Percentiles rank a stretch among this genome's conserved stretches.
Conservation (phyloP, 2,797 vertebrate species). For the Tachyglossus aculeatus region DNA sequence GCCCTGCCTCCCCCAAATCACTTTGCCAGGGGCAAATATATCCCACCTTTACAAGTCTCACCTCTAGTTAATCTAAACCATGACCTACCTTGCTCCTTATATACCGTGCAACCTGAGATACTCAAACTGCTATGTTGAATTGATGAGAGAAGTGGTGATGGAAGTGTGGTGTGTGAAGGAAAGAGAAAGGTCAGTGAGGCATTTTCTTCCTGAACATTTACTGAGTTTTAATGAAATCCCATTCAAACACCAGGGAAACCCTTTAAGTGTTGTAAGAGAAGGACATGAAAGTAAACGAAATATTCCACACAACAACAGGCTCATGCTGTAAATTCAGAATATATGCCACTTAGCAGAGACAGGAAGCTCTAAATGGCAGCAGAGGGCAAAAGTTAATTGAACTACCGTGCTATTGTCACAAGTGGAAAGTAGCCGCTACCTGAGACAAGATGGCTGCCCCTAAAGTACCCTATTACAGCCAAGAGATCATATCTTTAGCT, state of each 20-base stretch:
- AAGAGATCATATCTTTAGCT: slow-evolving; percentile 68
- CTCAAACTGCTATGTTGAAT: too few species aligned
- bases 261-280: not conserved
- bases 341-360: slow-evolving; percentile 56
- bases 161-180: too few species aligned
- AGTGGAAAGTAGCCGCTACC: slow-evolving; percentile 58
- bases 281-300: slow-evolving; percentile 7
- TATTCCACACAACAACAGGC: not conserved
- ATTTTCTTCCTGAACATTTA: slow-evolving; percentile 1
- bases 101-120: too few species aligned
- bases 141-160: too few species aligned
- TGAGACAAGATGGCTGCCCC: slow-evolving; percentile 74
- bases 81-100: too few species aligned
- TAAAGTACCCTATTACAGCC: slow-evolving; percentile 56
- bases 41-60: too few species aligned
- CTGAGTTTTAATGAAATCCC: not conserved
- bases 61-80: too few species aligned
- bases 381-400: slow-evolving; percentile 72
- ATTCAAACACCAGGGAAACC: not conserved
- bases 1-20: too few species aligned
- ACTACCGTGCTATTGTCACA: slow-evolving; percentile 47
- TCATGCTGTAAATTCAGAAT: slow-evolving; percentile 51
- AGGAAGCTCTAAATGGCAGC: slow-evolving; percentile 50
- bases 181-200: not conserved
- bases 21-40: too few species aligned